Percentiles rank a stretch among this genome's conserved stretches.
Evolutionary conservation across 2,888 invertebrate genomes (phyloP).

Genomic region (Trachelus iudaicus): DNA sequence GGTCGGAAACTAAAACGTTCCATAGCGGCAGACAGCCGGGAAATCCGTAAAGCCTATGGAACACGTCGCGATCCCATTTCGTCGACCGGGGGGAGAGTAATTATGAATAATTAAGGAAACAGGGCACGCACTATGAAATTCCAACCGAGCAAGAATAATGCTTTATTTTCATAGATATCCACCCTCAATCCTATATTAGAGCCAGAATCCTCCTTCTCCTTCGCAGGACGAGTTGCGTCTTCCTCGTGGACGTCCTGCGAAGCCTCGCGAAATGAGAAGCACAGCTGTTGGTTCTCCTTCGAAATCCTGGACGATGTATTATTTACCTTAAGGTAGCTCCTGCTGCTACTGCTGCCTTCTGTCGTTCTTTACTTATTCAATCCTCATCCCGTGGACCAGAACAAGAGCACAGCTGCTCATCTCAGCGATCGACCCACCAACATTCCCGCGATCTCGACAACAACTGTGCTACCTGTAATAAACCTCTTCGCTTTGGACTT

Average conservation of each 20-base stretch:
- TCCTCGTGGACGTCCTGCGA: background rate
- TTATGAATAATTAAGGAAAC: slow-evolving; percentile 1
- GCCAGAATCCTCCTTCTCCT: background rate
- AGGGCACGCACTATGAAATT: background rate
- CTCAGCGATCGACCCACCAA: too few species aligned
- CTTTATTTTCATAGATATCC: background rate
- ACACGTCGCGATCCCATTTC: background rate
- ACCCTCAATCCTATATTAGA: background rate
- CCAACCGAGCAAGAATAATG: background rate
- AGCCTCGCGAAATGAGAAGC: background rate
- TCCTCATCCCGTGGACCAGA: slow-evolving; percentile 8
- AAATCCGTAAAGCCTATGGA: background rate
- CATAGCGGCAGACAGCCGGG: background rate
- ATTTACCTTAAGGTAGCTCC: background rate
- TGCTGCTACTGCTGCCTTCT: slow-evolving; percentile 66
- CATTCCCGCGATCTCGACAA: too few species aligned
- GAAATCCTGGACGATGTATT: background rate
- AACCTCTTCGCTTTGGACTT: too few species aligned
- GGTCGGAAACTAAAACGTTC: background rate
- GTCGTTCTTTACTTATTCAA: slow-evolving; percentile 45
- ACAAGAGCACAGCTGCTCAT: too few species aligned
- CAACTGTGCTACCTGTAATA: too few species aligned
- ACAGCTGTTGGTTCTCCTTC: background rate
- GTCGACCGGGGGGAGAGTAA: background rate
- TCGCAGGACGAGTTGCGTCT: background rate